Evolutionary conservation across 2,113 vertebrate species (phyloP), one percentile per base, ranked within the genome.

Genomic region (Plecturocebus donacophilus): DNA sequence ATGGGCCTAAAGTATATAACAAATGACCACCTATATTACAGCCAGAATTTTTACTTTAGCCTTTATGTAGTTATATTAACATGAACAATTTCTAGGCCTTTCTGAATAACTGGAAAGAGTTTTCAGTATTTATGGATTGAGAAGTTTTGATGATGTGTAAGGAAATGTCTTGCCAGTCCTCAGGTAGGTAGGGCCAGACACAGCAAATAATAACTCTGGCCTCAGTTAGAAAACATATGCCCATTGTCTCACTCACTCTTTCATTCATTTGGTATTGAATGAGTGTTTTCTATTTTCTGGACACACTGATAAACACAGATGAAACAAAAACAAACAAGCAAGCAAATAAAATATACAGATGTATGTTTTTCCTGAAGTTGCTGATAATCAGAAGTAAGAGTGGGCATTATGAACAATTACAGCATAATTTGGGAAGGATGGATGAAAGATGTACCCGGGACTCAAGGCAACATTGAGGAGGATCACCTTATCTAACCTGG

Each of bases 181-280:
- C 23, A 64, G 38, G 9, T 30, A 52, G 45, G 1, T 6, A 88
- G 66, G 32, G 5, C 13, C 47, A 40, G 23, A 14, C 1, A 84
- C 92, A 42, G 8, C 25, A 38, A n/a, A 40, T 61, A 38, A 30
- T 81, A 88, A 80, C 30, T 84, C 21, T 54, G 20, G 16, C 42
- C 19, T 90, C 40, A 90, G 40, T 14, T 11, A 86, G 64, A 95
- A 95, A 94, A 66, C 0, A 47, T 54, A 61, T 21, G 2, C 4
- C 82, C 17, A 47, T 13, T 1, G 6, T 38, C 8, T 79, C 71
- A 73, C 71, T 52, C 10, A 20, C 35, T 30, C 3, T 45, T 54
- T 79, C 21, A 38, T 38, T 82, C 7, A 49, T 71, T 96, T 11
- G 8, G 64, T 64, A 8, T 95, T 64, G 32, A 91, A 93, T 66